A percentile compares a stretch with the other conserved stretches of the same genome.
Evolutionary conservation across 2,797 vertebrate species (phyloP).

Genomic region (Sebastes goodei): DNA sequence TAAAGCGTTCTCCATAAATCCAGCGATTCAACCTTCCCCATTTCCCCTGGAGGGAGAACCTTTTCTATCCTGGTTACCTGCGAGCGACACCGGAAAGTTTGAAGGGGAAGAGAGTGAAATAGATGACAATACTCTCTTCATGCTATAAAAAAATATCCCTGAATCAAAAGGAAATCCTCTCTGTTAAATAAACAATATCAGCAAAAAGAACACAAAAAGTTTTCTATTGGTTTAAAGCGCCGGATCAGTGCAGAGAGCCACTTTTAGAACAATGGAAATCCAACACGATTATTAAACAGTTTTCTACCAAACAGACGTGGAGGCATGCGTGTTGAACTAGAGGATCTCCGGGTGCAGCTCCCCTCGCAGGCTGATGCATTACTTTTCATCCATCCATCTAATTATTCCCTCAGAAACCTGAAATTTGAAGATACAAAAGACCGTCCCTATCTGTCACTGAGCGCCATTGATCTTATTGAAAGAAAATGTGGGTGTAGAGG

Average conservation of each 20-base stretch:
- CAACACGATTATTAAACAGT: slow-evolving; percentile 82
- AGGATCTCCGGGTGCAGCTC: slow-evolving; percentile 81
- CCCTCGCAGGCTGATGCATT: slow-evolving; percentile 79
- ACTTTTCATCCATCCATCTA: slow-evolving; percentile 87
- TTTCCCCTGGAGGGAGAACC: slow-evolving; percentile 60
- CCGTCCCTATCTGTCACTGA: slow-evolving; percentile 86
- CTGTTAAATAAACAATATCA: slow-evolving; percentile 81
- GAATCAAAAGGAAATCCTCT: slow-evolving; percentile 73
- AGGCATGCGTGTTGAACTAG: slow-evolving; percentile 77
- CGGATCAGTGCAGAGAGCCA: slow-evolving; percentile 72
- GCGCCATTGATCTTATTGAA: slow-evolving; percentile 87
- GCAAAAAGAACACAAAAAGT: slow-evolving; percentile 76
- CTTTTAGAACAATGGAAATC: slow-evolving; percentile 83
- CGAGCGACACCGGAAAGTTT: slow-evolving; percentile 69
- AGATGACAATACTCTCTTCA: slow-evolving; percentile 60
- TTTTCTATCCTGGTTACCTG: slow-evolving; percentile 61
- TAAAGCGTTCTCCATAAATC: slow-evolving; percentile 43
- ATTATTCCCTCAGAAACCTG: slow-evolving; percentile 90
- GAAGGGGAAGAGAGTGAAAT: slow-evolving; percentile 55
- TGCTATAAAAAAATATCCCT: slow-evolving; percentile 48
- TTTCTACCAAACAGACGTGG: slow-evolving; percentile 79
- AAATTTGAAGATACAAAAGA: slow-evolving; percentile 89
- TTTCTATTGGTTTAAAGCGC: slow-evolving; percentile 75
- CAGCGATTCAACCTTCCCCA: slow-evolving; percentile 30
- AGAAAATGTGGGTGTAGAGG: slow-evolving; percentile 87